Evolutionary conservation across 2,797 vertebrate species (phyloP).

Genomic region (Cirrhinus mrigala): DNA sequence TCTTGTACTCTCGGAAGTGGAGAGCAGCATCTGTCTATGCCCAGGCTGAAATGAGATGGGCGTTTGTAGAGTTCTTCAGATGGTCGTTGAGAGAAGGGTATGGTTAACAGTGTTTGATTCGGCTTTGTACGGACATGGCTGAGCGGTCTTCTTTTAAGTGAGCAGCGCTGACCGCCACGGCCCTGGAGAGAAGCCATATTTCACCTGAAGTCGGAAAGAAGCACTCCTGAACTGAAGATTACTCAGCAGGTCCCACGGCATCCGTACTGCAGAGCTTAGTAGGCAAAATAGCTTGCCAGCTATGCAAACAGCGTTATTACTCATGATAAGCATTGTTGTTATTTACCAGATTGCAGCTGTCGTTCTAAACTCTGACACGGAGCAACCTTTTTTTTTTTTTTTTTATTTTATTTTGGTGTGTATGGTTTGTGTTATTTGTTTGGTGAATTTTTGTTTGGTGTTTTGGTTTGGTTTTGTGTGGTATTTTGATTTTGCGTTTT

Average conservation of each 20-base stretch:
- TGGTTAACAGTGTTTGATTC: conserved; percentile 34
- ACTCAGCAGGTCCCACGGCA: background rate
- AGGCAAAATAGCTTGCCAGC: background rate
- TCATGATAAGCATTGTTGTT: background rate
- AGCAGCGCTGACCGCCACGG: background rate
- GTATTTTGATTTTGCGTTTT: background rate
- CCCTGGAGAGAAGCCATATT: conserved; percentile 7
- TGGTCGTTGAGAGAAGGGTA: conserved; percentile 32
- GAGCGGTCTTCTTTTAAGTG: background rate
- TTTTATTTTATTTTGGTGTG: background rate
- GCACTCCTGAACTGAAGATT: conserved; percentile 8
- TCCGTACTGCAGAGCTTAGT: background rate
- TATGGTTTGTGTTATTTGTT: background rate
- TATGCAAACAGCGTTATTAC: background rate
- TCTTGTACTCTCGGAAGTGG: conserved; percentile 46
- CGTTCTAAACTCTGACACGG: background rate
- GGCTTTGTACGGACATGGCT: background rate
- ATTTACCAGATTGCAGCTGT: conserved; percentile 9
- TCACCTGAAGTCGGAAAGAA: background rate
- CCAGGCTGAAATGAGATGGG: conserved; percentile 40
- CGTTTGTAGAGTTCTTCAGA: conserved; percentile 46
- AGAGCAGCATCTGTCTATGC: conserved; percentile 35
- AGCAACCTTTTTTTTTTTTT: too few species aligned
- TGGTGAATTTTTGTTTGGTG: background rate
- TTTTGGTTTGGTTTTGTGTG: background rate